Evolutionary conservation across 2,888 invertebrate species (phyloP).

Genomic region (Andrena bicolor): DNA sequence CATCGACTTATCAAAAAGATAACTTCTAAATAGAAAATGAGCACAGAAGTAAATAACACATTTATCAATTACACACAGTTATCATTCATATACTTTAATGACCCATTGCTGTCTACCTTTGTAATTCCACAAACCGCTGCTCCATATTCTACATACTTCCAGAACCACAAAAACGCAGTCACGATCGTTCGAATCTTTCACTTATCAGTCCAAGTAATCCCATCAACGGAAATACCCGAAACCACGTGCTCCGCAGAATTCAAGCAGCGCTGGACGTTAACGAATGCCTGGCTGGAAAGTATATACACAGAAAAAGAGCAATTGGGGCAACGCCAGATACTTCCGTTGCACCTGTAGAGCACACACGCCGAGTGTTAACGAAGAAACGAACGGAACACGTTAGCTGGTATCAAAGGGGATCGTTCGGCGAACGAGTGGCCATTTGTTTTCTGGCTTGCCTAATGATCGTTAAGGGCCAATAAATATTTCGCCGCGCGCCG

Average conservation of each 20-base stretch:
- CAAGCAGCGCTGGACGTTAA: conserved; percentile 15
- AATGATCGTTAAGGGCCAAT: conserved; percentile 65
- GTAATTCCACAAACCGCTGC: too few species aligned
- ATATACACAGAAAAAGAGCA: neutral
- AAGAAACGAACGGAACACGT: conserved; percentile 2
- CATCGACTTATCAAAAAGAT: too few species aligned
- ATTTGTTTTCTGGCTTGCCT: conserved; percentile 53
- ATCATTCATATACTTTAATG: too few species aligned
- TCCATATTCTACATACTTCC: neutral
- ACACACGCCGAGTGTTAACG: neutral
- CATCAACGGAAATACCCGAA: neutral
- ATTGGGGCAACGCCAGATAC: conserved; percentile 10
- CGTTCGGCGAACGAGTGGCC: conserved; percentile 28
- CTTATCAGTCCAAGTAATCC: conserved; percentile 14
- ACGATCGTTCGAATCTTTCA: neutral
- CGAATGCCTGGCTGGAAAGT: conserved; percentile 11
- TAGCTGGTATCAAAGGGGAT: conserved; percentile 40
- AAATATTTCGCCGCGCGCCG: conserved; percentile 60
- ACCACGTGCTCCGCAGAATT: neutral
- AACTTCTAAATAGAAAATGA: too few species aligned
- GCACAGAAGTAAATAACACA: too few species aligned
- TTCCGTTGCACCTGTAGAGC: conserved; percentile 32
- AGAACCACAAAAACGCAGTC: neutral
- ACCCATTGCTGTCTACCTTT: too few species aligned
- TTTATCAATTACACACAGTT: too few species aligned